Conservation (phyloP, 2,797 vertebrate species). For the Thripadectes ignobilis region DNA sequence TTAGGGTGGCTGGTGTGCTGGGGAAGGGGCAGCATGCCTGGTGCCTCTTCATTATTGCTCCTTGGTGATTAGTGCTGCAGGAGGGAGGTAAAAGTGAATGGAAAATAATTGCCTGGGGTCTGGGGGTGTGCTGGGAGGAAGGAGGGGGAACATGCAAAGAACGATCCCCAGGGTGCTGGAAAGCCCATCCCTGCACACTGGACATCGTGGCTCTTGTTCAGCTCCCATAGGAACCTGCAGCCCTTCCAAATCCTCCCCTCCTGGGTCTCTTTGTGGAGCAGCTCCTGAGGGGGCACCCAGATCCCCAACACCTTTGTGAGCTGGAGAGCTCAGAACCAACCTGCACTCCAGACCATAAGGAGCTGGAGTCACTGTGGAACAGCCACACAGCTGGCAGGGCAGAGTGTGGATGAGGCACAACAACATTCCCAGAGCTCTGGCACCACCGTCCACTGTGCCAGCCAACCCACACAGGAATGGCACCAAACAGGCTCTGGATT, state of each 20-base stretch:
- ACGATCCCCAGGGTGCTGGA: neutral
- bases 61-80: neutral
- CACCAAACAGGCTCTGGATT: neutral
- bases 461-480: neutral
- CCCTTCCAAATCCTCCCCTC: neutral
- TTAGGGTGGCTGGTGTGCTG: neutral
- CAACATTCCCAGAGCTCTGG: neutral
- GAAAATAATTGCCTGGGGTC: neutral
- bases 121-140: neutral
- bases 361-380: rapidly evolving
- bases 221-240: rapidly evolving
- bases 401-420: neutral
- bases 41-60: neutral
- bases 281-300: neutral
- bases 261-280: neutral
- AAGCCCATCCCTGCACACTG: neutral
- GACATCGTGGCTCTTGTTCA: rapidly evolving
- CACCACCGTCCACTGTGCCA: rapidly evolving
- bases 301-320: neutral
- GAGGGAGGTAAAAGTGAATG: neutral
- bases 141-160: neutral
- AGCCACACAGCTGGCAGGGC: rapidly evolving
- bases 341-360: rapidly evolving
- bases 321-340: rapidly evolving
- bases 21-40: neutral